Base-by-base conservation (phyloP, 2,888 invertebrate genomes). In the Tipula confusa region DNA sequence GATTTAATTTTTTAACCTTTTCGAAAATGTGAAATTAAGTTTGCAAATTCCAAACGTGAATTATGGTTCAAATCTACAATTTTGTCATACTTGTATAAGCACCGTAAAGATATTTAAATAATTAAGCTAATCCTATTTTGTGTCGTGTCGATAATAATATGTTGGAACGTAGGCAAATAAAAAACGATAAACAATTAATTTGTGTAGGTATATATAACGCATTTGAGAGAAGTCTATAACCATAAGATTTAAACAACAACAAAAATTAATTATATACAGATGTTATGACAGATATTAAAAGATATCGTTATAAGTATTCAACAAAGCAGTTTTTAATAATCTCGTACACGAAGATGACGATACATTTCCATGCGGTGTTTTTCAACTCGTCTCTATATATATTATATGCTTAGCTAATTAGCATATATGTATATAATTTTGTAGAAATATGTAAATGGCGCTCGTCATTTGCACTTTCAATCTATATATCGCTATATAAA, bases 391-490 rank as follows among this genome's bases (percentile, higher is more conserved):
- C 43, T 64, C 18, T 43, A 43, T 43, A 15, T 43, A 9, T 38
- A 38, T 13, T 38, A 38, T 38, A 38, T 9, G 13, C 9, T 11
- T 9, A 64, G 18, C 64, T 64, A 64, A 64, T 64, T 64, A 64
- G 64, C 64, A 64, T 64, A 64, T 64, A 9, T 64, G n/a, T n/a
- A n/a, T n/a, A n/a, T n/a, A n/a, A 64, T 24, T 64, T 64, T 64
- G 64, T 64, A 64, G n/a, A n/a, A 24, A 64, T 24, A 64, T 64
- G 64, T 24, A 24, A 64, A 64, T 64, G 64, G 64, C 64, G 64
- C 64, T 64, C 64, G 18, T 64, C 64, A 64, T 64, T 64, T 64
- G 64, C 64, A 64, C 64, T 64, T 64, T 64, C 64, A 64, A 64
- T 64, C 64, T 64, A 15, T 4, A 43, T 1, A 43, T 15, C 43